Evolutionary conservation across 2,113 vertebrate genomes (phyloP).

Genomic region (Peromyscus leucopus): DNA sequence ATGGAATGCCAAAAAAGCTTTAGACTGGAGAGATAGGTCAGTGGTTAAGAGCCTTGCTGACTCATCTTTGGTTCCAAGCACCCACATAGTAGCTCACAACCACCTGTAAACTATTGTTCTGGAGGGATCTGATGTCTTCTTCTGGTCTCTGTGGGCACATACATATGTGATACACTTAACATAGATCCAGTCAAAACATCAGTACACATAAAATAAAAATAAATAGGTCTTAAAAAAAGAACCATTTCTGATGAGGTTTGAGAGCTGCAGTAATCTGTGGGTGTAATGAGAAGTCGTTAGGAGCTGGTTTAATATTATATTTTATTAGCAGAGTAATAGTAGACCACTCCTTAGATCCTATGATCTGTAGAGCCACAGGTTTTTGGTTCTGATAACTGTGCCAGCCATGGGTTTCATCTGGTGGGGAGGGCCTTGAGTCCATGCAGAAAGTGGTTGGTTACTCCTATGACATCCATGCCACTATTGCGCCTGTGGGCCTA

Average conservation of each 20-base stretch:
- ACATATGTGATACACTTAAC: not conserved
- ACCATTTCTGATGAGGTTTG: not conserved
- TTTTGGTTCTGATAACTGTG: not conserved
- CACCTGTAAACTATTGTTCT: not conserved
- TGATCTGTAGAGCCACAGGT: not conserved
- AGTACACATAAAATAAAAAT: not conserved
- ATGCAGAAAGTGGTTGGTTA: not conserved
- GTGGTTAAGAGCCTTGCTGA: not conserved
- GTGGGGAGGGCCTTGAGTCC: not conserved
- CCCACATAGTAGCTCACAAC: not conserved
- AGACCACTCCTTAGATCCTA: not conserved
- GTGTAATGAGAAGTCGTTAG: not conserved
- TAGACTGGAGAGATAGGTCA: not conserved
- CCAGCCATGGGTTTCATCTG: not conserved
- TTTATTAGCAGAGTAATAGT: not conserved
- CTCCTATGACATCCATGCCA: not conserved
- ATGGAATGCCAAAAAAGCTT: not conserved
- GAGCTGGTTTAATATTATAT: not conserved
- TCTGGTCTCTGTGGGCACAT: not conserved
- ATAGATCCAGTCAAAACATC: not conserved
- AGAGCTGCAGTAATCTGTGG: not conserved
- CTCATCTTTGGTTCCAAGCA: not conserved
- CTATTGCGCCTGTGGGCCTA: not conserved
- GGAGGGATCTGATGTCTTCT: not conserved
- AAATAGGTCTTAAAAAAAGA: not conserved